Percentiles rank a stretch among this genome's conserved stretches.
These are phyloP conservation scores for Platycercus adscitus DNA, from an alignment of 2,113 vertebrate genomes.

Conservation along the genomic window DNA sequence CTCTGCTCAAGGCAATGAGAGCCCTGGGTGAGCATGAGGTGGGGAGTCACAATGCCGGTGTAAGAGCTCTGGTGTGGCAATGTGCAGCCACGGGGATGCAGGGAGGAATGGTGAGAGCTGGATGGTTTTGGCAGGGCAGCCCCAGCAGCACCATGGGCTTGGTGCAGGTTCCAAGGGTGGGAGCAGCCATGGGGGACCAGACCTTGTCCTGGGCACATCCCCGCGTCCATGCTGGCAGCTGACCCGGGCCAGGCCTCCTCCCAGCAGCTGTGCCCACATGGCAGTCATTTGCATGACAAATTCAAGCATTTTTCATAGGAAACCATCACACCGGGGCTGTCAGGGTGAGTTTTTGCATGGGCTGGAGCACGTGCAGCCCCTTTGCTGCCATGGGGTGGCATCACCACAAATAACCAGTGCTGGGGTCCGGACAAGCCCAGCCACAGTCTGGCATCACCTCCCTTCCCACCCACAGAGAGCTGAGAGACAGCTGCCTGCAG, in stretches of 20 bases:
- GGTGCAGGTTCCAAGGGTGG: background rate
- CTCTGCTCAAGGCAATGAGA: background rate
- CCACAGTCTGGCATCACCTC: background rate
- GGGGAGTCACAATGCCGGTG: accelerated
- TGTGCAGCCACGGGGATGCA: accelerated
- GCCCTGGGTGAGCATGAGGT: accelerated
- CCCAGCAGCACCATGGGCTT: background rate
- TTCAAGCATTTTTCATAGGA: background rate
- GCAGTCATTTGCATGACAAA: constrained; percentile 17
- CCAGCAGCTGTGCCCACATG: background rate
- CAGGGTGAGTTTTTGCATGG: background rate
- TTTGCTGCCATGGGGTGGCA: background rate
- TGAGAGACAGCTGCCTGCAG: accelerated
- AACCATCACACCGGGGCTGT: background rate
- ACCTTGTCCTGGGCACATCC: background rate
- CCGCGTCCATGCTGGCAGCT: background rate
- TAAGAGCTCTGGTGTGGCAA: background rate
- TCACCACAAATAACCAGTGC: background rate
- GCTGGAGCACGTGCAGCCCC: background rate
- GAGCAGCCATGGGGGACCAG: accelerated
- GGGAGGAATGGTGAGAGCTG: accelerated
- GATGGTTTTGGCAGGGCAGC: background rate
- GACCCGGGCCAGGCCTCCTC: background rate
- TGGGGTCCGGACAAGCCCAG: background rate
- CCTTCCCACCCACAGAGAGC: accelerated